Percentiles rank a stretch among this genome's conserved stretches.
Evolutionary conservation across 2,888 invertebrate genomes (phyloP).

Genomic region (Julus scanicus): DNA sequence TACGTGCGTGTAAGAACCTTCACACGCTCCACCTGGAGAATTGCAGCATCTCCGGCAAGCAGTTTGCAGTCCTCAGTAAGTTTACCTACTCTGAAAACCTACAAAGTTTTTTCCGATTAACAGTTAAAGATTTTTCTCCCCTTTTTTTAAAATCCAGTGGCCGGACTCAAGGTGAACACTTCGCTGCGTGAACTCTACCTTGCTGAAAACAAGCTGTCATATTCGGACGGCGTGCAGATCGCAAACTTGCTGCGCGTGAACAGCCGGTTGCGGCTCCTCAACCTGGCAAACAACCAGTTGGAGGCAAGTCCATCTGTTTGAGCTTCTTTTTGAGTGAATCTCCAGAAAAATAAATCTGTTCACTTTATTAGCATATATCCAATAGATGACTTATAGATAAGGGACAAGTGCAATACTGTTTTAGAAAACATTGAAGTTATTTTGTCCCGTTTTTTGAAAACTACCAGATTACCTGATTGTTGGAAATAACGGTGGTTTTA

Average conservation of each 20-base stretch:
- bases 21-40: constrained; percentile 82
- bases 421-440: too few species aligned
- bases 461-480: too few species aligned
- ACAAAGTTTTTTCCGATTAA: not conserved
- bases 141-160: constrained; percentile 70
- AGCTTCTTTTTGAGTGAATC: too few species aligned
- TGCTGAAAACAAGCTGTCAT: constrained; percentile 81
- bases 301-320: constrained; percentile 63
- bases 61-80: constrained; percentile 80
- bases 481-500: too few species aligned
- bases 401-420: too few species aligned
- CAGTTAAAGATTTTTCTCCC: not conserved
- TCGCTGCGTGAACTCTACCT: constrained; percentile 82
- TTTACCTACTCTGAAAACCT: not conserved
- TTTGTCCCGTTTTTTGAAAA: not conserved
- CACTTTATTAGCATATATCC: too few species aligned
- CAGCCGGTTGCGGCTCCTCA: constrained; percentile 79
- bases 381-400: too few species aligned
- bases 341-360: too few species aligned
- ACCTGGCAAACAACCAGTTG: constrained; percentile 75
- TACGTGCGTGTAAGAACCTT: constrained; percentile 77
- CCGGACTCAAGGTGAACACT: constrained; percentile 81
- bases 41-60: constrained; percentile 78
- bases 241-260: constrained; percentile 80
- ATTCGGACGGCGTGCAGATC: constrained; percentile 81